Evolutionary conservation across 1,140 invertebrate species (phyloP), one percentile per base, ranked within the genome.

Genomic region (Caenorhabditis latens): DNA sequence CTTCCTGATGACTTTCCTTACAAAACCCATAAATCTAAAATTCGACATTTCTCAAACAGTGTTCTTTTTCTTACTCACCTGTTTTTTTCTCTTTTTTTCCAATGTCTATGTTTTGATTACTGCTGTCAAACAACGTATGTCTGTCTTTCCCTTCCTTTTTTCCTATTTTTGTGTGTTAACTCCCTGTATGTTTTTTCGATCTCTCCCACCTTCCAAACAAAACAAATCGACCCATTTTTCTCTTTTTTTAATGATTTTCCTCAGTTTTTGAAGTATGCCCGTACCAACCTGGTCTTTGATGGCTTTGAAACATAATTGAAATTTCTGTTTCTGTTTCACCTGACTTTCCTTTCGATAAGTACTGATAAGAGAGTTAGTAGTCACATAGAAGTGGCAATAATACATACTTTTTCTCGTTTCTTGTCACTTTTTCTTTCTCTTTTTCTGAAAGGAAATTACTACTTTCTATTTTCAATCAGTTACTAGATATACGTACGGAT

Each of bases 181-280:
- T 79, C 71, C 24, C 71, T 79, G 46, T 50, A 24, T 48, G 43
- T 79, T 48, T 79, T 79, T 50, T 79, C 71, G 43, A 79, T 79
- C 71, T 50, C 46, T n/a, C 24, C n/a, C n/a, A 50, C 71, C 21
- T 14, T 21, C 46, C 71, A 50, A 79, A 79, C 71, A 79, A 79
- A 79, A 79, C n/a, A 53, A 79, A 21, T 50, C 71, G 43, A 50
- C 71, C 71, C 46, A 50, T 14, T 42, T 19, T n/a, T 46, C 67
- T 46, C 50, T 42, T 32, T 67, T 67, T 67, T 67, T 16, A 40
- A 3, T 79, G 5, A 6, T 71, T 48, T 46, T 46, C 65, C 61
- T 63, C 9, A 32, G 24, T 63, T 67, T 67, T 19, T 40, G 9
- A 32, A 43, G 46, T 43, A 32, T 71, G 32, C 32, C 0, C 0